Base-by-base conservation (phyloP, 2,797 vertebrate species). In the Clarias pachynema region DNA sequence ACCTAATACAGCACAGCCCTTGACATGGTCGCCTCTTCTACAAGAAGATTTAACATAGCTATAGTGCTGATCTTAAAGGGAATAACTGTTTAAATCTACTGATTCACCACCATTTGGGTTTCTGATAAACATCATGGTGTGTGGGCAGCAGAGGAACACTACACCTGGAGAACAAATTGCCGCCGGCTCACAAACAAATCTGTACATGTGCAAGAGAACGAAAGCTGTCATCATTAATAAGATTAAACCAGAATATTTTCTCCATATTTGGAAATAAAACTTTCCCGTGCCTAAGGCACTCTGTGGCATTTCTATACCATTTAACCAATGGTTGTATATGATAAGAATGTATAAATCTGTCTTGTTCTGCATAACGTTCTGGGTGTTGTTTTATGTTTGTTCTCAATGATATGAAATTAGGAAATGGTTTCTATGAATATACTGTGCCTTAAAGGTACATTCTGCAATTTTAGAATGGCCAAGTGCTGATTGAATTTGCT, bases 131-230 rank as follows among this genome's bases (percentile, higher is more conserved):
- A 74, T 59, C 59, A 66, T 57, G 68, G 44, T 82, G 72, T 40
- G 62, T 77, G 60, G 60, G 31, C 29, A 68, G 56, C 34, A 70
- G 53, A 78, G 29, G 79, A 82, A 86, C 80, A 70, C 40, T 86
- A 69, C 56, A 82, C 81, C 72, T 82, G 80, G 84, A 86, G 73
- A 83, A 68, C 60, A 59, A 82, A 69, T 63, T 62, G 56, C 80
- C 18, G 29, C 31, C 26, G 74, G 29, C 69, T 57, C 60, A 37
- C 77, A 86, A 53, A 77, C 49, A 66, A 81, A 66, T 81, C 53
- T 77, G 73, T 77, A 81, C 63, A 82, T 70, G 72, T 69, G 31
- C 65, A 83, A 70, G 20, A 68, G 15, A 78, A 62, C 18, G 29
- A 86, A 60, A 3, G 70, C 29, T 74, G 70, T 81, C 75, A 80